Evolutionary conservation across 2,113 vertebrate species (phyloP), one percentile per base, ranked within the genome.

Genomic region (Sander vitreus): DNA sequence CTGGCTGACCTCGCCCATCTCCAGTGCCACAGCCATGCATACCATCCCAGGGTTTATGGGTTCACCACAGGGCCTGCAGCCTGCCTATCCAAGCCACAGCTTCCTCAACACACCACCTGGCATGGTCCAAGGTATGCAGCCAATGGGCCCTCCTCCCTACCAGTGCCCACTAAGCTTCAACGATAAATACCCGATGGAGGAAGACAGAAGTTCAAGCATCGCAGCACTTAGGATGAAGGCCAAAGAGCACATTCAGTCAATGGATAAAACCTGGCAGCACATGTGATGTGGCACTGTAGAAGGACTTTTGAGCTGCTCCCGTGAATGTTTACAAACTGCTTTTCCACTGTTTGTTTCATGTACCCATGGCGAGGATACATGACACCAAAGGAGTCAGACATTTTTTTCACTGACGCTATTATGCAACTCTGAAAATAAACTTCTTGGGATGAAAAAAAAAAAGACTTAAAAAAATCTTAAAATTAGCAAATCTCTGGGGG

Each of bases 221-320:
- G 96, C 96, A 33, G 95, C 96, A 0, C 94, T 98, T 80, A 95
- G 97, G 83, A 96, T 98, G 96, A 97, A 97, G 92, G 97, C 97
- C 89, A 98, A 98, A 95, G 97, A 99, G 92, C 97, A 98, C 63
- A 95, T 96, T 78, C 97, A 98, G 93, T 97, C 96, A 58, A 96
- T 97, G 91, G 97, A 97, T 92, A 97, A 98, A 94, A 96, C 96
- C 83, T 99, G 98, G 97, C 97, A 97, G 51, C 96, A 96, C 4
- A 97, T 97, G 93, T 98, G 96, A 66, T 59, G 67, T 48, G 47
- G 50, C 19, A 23, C 39, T 6, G 8, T n/a, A 72, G 62, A 82
- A 4, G n/a, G 48, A 77, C 68, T 58, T 59, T 57, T 77, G 48
- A 84, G 68, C 54, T 66, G 72, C 66, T 84, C 63, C 62, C 8